These are phyloP conservation scores for Malurus leucopterus DNA, from an alignment of 2,797 vertebrate species.

Conservation along the genomic window DNA sequence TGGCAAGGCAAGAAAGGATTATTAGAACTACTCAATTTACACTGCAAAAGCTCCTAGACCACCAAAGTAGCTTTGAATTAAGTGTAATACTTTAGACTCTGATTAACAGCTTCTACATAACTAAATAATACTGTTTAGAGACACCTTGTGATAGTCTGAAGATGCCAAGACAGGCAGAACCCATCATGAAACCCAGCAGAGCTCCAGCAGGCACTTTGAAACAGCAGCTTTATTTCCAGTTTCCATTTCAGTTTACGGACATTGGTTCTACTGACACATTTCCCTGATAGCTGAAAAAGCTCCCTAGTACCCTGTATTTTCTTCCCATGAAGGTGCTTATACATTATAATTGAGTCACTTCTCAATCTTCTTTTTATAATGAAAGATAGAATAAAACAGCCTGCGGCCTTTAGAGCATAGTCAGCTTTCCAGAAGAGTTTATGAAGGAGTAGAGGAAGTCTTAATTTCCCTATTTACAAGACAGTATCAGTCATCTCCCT, in stretches of 20 bases:
- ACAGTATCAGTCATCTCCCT: background rate
- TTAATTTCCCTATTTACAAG: constrained; percentile 23
- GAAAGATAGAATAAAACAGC: constrained; percentile 24
- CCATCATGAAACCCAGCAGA: background rate
- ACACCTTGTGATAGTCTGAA: background rate
- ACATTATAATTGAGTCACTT: constrained; percentile 26
- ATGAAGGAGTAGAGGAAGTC: constrained; percentile 1
- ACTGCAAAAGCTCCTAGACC: background rate
- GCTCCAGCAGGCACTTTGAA: background rate
- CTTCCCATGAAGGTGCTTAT: constrained; percentile 11
- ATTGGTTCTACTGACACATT: background rate
- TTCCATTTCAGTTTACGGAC: background rate
- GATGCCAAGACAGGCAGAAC: background rate
- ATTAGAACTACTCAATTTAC: background rate
- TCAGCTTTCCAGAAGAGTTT: constrained; percentile 30
- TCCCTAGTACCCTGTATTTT: background rate
- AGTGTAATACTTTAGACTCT: background rate
- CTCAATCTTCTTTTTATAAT: constrained; percentile 22
- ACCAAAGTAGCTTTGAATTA: background rate
- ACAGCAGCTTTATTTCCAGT: background rate
- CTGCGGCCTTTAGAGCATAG: background rate
- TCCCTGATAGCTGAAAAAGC: background rate
- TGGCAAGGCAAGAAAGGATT: background rate
- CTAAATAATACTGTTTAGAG: background rate
- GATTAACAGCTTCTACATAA: background rate